These are phyloP conservation scores for Blastomussa wellsi DNA, from an alignment of 92 coral and sea anemone genomes.

Conservation along the genomic window DNA sequence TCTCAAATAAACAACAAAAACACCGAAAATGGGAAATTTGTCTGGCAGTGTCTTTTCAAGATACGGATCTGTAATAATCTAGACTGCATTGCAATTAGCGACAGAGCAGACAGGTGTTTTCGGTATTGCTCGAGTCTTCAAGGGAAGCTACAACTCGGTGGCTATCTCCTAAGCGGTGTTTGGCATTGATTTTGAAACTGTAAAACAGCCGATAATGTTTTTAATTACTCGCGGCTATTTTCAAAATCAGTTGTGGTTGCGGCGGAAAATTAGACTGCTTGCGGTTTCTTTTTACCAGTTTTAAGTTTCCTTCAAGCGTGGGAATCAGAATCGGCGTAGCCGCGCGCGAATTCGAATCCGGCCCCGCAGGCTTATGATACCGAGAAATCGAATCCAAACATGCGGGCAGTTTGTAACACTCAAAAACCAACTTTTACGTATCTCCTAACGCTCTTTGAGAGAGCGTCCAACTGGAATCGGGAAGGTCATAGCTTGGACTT, in stretches of 20 bases:
- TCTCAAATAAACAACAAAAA: neutral
- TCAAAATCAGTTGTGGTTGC: neutral
- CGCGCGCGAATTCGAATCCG: neutral
- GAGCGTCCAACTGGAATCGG: too few relatives aligned
- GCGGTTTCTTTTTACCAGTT: neutral
- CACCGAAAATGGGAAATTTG: neutral
- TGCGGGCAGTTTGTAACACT: too few relatives aligned
- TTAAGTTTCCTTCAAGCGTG: neutral
- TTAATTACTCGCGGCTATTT: slow-evolving; percentile 9
- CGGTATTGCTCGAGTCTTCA: neutral
- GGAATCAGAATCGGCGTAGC: neutral
- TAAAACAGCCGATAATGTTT: neutral
- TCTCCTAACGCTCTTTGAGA: too few relatives aligned
- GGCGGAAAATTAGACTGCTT: neutral
- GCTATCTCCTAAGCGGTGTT: neutral
- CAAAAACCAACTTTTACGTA: too few relatives aligned
- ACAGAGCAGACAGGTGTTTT: neutral
- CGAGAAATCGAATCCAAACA: too few relatives aligned
- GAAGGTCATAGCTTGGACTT: too few relatives aligned
- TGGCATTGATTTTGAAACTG: neutral
- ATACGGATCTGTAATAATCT: neutral
- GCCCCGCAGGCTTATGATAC: neutral
- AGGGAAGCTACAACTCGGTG: neutral
- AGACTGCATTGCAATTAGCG: neutral
- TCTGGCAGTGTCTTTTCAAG: neutral